Percentiles rank a stretch among this genome's conserved stretches.
phyloP scores from a whole-genome alignment of 1,140 invertebrate species.

The Macrobrachium rosenbergii region DNA sequence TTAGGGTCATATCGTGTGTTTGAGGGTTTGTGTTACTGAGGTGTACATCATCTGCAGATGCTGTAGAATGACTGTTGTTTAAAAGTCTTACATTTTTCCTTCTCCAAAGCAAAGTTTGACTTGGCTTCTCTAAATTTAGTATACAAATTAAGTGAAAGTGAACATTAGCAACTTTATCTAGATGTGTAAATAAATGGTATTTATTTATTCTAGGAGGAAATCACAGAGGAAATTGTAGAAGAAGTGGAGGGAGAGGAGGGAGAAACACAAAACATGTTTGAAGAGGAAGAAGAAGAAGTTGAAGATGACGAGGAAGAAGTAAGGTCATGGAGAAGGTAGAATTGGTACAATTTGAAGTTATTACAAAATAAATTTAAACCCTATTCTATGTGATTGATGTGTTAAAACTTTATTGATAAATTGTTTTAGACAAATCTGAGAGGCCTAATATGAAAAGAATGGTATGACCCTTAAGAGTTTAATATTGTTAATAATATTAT shows the following conservation, averaged over 20 bases:
- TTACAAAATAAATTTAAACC: neutral
- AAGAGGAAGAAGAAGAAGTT: conserved; percentile 67
- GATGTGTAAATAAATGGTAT: too few relatives aligned
- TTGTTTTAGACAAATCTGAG: too few relatives aligned
- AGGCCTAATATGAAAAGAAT: too few relatives aligned
- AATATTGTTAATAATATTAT: too few relatives aligned
- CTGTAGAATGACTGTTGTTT: neutral
- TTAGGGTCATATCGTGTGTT: too few relatives aligned
- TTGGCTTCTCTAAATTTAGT: too few relatives aligned
- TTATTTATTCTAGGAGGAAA: conserved; percentile 56
- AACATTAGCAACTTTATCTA: too few relatives aligned
- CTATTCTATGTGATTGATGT: neutral
- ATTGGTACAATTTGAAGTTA: neutral
- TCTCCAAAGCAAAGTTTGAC: neutral
- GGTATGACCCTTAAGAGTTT: too few relatives aligned
- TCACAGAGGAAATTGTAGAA: conserved; percentile 67
- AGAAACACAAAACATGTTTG: conserved; percentile 68
- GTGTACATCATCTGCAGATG: too few relatives aligned
- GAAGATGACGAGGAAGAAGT: conserved; percentile 66
- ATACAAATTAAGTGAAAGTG: too few relatives aligned
- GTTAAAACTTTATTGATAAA: neutral
- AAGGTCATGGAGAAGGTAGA: conserved; percentile 64
- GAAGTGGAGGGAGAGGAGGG: conserved; percentile 68
- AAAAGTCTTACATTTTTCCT: neutral
- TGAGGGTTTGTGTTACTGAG: too few relatives aligned